These are phyloP conservation scores for Thysanoteuthis rhombus DNA, from an alignment of 2,888 invertebrate genomes.

Conservation along the genomic window DNA sequence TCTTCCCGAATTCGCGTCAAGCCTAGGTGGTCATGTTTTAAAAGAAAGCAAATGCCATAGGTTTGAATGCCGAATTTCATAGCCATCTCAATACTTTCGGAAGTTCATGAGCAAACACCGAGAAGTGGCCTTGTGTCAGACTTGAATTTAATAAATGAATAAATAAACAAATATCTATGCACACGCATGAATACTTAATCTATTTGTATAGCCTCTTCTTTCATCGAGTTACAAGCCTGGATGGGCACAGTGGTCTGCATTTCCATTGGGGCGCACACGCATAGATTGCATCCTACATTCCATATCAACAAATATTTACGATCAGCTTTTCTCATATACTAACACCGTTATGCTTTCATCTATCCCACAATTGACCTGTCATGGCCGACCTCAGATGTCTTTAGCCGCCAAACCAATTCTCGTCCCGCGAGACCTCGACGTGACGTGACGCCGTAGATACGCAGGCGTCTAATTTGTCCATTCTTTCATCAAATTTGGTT, in stretches of 20 bases:
- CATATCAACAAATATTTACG: background rate
- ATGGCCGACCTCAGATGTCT: conserved; percentile 12
- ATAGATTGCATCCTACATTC: background rate
- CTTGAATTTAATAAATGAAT: background rate
- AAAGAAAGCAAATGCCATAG: too few relatives aligned
- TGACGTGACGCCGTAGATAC: background rate
- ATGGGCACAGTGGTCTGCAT: background rate
- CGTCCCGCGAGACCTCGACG: background rate
- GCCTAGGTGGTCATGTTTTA: too few relatives aligned
- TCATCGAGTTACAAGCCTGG: background rate
- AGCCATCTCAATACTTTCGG: too few relatives aligned
- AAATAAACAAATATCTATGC: background rate
- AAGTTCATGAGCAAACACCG: too few relatives aligned
- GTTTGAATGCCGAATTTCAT: too few relatives aligned
- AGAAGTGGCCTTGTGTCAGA: background rate
- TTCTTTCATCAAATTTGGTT: background rate
- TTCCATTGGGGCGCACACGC: background rate
- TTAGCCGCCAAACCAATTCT: background rate
- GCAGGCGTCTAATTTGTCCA: background rate
- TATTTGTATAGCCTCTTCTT: background rate
- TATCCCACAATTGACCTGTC: background rate
- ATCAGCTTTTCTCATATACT: background rate
- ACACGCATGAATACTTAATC: background rate
- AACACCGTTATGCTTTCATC: background rate
- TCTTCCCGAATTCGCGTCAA: too few relatives aligned